Base-by-base conservation (phyloP, 2,888 invertebrate species). In the Leptopilina drosophilae region DNA sequence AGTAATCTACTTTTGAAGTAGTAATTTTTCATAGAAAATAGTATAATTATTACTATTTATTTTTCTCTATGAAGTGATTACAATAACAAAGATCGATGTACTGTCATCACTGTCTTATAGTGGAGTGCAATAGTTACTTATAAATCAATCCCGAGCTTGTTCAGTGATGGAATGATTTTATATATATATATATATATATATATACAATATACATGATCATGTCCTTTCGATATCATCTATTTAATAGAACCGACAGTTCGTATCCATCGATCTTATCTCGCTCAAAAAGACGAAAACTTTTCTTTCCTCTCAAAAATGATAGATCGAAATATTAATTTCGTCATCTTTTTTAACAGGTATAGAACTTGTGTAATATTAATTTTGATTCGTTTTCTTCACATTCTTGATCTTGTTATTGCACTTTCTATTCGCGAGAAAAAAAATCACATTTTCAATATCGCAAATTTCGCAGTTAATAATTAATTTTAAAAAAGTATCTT, bases 301-400 rank as follows among this genome's bases (percentile, higher is more conserved):
- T 42, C 42, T 42, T 42, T 67, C 49, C 11, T 0, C 42, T 49
- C 20, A 46, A 67, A 46, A 69, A 69, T 69, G 53, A 69, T 69
- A 53, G 53, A 69, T 69, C 20, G 67, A 69, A 46, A 46, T 46
- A 67, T 69, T 69, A 69, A 69, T 69, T 69, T 53, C 69, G 49
- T 33, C 33, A 26, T 53, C 14, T 15, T 14, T 20, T 26, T 20
- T 49, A 20, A 69, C 14, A 69, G 69, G 20, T 6, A 26, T 26
- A 49, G 26, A 53, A 69, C 49, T 69, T 49, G 33, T 33, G 12
- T 59, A 7, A n/a, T 1, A 69, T 12, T 69, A 46, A 67, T 67
- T 67, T 46, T 67, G 46, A 42, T 42, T 67, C 46, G 6, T 26
- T 8, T 42, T 42, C 42, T 42, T 3, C 1, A 2, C 26, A 26